Percentiles rank a stretch among this genome's conserved stretches.
phyloP scores from a whole-genome alignment of 2,797 vertebrate genomes.

The Microctenopoma stevenorrisi region DNA sequence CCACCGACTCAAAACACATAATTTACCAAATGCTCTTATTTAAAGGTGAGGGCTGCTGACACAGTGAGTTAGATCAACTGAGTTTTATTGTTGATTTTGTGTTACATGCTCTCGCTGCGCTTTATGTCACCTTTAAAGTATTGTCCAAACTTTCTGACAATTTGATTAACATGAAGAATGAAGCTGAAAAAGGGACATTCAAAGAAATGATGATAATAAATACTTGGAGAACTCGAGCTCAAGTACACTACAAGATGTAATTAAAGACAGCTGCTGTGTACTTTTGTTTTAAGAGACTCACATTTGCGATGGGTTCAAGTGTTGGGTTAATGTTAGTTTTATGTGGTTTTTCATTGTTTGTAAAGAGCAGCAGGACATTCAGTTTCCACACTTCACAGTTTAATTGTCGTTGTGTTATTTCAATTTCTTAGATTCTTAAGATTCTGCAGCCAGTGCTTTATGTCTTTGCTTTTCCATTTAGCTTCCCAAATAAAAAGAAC shows the following conservation, averaged over 20 bases:
- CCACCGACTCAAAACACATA: conserved; percentile 66
- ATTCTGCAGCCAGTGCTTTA: neutral
- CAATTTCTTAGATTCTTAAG: conserved; percentile 21
- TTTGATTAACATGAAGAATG: conserved; percentile 54
- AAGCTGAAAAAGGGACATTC: conserved; percentile 57
- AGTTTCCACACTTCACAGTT: neutral
- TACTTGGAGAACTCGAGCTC: conserved; percentile 28
- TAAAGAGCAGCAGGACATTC: conserved; percentile 14
- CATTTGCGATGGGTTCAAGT: conserved; percentile 31
- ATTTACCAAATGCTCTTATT: conserved; percentile 69
- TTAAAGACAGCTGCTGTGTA: conserved; percentile 50
- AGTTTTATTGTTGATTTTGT: conserved; percentile 40
- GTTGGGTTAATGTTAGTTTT: conserved; percentile 10
- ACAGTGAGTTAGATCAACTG: conserved; percentile 46
- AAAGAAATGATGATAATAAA: conserved; percentile 67
- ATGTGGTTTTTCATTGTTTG: conserved; percentile 22
- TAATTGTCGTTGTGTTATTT: conserved; percentile 2
- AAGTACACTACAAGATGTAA: conserved; percentile 36
- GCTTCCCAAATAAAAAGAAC: conserved; percentile 27
- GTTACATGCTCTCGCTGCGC: conserved; percentile 6
- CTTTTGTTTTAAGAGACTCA: conserved; percentile 31
- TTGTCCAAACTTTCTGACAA: conserved; percentile 66
- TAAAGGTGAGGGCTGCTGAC: conserved; percentile 75
- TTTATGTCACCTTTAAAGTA: conserved; percentile 54
- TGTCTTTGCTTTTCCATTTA: conserved; percentile 10